phyloP scores from a whole-genome alignment of 2,888 invertebrate genomes.

The Merodon equestris region DNA sequence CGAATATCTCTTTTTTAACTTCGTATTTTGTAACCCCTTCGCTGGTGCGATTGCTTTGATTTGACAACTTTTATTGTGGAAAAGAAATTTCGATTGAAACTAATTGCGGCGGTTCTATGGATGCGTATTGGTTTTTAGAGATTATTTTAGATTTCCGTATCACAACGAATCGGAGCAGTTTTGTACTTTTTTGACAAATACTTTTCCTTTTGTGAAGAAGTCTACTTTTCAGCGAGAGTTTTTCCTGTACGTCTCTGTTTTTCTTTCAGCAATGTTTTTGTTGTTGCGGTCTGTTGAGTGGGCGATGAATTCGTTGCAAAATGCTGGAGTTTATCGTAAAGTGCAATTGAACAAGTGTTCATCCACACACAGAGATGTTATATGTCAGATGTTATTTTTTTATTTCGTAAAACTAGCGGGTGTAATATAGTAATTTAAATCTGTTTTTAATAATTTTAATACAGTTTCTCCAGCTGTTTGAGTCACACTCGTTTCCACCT shows the following conservation, averaged over 20 bases:
- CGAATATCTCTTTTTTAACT: conserved; percentile 9
- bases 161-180: conserved; percentile 28
- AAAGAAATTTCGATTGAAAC: conserved; percentile 16
- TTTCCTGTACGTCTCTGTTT: conserved; percentile 60
- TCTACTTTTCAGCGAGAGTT: conserved; percentile 38
- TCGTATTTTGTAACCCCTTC: conserved; percentile 6
- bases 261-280: conserved; percentile 63
- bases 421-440: too few species aligned
- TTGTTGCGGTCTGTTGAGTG: conserved; percentile 66
- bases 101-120: conserved; percentile 21
- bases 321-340: conserved; percentile 31
- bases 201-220: conserved; percentile 26
- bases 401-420: too few species aligned
- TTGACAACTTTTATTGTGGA: conserved; percentile 12
- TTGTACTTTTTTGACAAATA: conserved; percentile 30
- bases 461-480: too few species aligned
- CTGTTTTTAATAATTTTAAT: too few species aligned
- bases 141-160: conserved; percentile 22
- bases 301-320: conserved; percentile 65
- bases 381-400: too few species aligned
- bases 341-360: conserved; percentile 40
- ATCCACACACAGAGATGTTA: conserved; percentile 45
- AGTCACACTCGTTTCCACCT: too few species aligned
- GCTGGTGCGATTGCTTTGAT: background rate
- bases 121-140: conserved; percentile 7